These are phyloP conservation scores for Montipora cactus DNA, from an alignment of 64 coral and sea anemone species.

Conservation along the genomic window DNA sequence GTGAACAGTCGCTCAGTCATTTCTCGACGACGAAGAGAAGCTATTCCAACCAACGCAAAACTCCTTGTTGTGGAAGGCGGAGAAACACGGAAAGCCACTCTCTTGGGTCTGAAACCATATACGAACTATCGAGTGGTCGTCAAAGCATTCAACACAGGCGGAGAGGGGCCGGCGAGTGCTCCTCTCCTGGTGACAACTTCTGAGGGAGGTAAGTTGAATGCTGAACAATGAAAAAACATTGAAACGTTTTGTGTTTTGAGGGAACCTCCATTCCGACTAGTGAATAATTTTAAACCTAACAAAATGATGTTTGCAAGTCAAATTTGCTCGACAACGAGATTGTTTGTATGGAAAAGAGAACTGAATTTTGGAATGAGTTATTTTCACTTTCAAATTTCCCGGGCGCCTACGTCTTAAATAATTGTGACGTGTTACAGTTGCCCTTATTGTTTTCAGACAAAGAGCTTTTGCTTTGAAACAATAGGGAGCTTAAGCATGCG, in stretches of 20 bases:
- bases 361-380: too few species aligned
- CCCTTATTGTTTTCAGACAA: too few species aligned
- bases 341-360: too few species aligned
- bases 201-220: conserved; percentile 62
- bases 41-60: conserved; percentile 51
- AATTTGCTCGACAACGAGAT: too few species aligned
- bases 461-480: too few species aligned
- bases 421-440: too few species aligned
- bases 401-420: too few species aligned
- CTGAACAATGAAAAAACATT: background rate
- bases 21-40: conserved; percentile 42
- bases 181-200: conserved; percentile 51
- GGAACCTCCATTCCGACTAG: too few species aligned
- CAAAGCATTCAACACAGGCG: conserved; percentile 24
- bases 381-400: too few species aligned
- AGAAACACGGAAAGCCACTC: background rate
- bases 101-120: conserved; percentile 33
- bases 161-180: background rate
- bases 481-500: too few species aligned
- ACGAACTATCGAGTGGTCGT: conserved; percentile 26
- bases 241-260: background rate
- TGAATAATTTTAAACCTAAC: too few species aligned
- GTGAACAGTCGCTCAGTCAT: background rate
- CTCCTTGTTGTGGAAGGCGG: background rate
- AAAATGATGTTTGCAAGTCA: too few species aligned